These are phyloP conservation scores for Regulus satrapa DNA, from an alignment of 2,113 vertebrate species.

Conservation along the genomic window DNA sequence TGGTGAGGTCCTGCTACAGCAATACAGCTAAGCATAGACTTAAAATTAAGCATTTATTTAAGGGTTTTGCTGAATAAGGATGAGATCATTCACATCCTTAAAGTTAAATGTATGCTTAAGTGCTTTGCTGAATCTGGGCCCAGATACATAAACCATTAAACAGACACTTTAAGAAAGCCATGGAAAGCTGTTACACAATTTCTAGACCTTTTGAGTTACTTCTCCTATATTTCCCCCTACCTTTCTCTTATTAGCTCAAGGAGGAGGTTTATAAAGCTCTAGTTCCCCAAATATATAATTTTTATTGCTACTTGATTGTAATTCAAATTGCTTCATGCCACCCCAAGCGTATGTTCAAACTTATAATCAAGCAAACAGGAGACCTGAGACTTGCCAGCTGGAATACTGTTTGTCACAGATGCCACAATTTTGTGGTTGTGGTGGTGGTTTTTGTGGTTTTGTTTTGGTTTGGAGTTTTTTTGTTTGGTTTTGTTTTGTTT, in stretches of 20 bases:
- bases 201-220: constrained; percentile 46
- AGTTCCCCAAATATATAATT: constrained; percentile 5
- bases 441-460: background rate
- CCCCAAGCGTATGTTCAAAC: constrained; percentile 56
- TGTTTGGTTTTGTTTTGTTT: too few species aligned
- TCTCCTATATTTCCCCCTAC: background rate
- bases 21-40: background rate
- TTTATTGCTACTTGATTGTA: constrained; percentile 6
- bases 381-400: constrained; percentile 25
- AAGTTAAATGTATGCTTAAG: constrained; percentile 60
- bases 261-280: constrained; percentile 47
- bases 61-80: constrained; percentile 55
- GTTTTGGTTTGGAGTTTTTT: background rate
- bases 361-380: constrained; percentile 34
- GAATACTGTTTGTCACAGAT: constrained; percentile 32
- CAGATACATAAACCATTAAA: constrained; percentile 63
- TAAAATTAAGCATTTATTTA: constrained; percentile 43
- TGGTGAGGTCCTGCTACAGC: background rate
- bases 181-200: constrained; percentile 33
- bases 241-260: constrained; percentile 29
- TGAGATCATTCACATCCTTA: constrained; percentile 50
- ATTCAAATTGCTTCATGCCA: constrained; percentile 43
- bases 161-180: constrained; percentile 42
- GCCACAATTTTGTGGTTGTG: background rate
- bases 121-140: constrained; percentile 62